phyloP scores from a whole-genome alignment of 2,888 invertebrate genomes.

The Amorpha juglandis region DNA sequence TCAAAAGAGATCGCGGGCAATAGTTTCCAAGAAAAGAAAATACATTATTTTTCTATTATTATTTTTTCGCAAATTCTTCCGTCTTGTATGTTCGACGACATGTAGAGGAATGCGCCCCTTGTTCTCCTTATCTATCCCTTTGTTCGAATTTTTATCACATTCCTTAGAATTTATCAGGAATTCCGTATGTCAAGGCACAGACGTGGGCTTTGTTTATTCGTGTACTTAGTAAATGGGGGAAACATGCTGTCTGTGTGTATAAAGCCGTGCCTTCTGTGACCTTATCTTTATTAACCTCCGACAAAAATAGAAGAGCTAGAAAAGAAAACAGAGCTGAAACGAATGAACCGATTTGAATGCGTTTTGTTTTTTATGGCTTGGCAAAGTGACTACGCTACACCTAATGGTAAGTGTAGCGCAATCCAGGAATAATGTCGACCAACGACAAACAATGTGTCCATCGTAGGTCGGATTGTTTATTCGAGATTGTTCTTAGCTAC shows the following conservation, averaged over 20 bases:
- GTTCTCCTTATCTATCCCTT: neutral
- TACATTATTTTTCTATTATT: conserved; percentile 4
- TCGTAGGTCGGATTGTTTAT: no score
- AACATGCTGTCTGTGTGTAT: neutral
- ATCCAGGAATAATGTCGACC: no score
- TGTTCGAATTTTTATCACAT: conserved; percentile 9
- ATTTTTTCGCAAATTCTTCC: conserved; percentile 7
- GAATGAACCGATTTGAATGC: no score
- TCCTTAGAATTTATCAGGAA: conserved; percentile 10
- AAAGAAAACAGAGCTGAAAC: no score
- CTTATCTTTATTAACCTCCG: no score
- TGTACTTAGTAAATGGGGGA: neutral
- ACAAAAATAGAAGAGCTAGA: no score
- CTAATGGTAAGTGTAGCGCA: no score
- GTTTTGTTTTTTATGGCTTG: no score
- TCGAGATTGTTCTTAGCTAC: no score
- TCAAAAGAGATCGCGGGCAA: no score
- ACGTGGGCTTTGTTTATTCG: neutral
- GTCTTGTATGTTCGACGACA: neutral
- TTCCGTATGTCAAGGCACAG: neutral
- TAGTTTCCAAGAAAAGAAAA: neutral
- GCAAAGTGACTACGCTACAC: no score
- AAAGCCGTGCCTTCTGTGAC: neutral
- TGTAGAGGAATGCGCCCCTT: neutral
- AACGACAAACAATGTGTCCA: no score